A percentile compares a stretch with the other conserved stretches of the same genome.
Conservation (phyloP, 37 sponge, comb jelly and placozoan genomes). For the Lycopodina hypogea region DNA sequence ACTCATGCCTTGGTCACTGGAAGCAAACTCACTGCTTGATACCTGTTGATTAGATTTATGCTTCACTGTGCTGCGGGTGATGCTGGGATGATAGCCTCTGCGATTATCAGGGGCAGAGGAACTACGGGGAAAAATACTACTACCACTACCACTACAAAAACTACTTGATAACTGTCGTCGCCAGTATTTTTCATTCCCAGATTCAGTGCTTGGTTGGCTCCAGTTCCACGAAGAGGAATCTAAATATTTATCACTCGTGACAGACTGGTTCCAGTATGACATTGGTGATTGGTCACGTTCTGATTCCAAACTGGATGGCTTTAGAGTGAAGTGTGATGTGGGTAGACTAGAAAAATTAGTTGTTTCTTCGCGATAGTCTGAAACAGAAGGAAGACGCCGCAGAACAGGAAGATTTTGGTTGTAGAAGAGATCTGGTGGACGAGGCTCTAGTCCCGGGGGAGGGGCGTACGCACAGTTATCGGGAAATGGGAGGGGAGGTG, state of each 20-base stretch:
- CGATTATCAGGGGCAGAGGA: slow-evolving; percentile 22
- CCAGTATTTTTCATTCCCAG: not conserved
- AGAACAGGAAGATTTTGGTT: not conserved
- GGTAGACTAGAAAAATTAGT: slow-evolving; percentile 54
- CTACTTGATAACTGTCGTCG: not conserved
- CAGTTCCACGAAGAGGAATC: slow-evolving; percentile 18
- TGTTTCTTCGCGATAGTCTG: slow-evolving; percentile 21
- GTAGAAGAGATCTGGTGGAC: not conserved
- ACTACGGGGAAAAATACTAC: not conserved
- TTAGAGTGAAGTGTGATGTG: slow-evolving; percentile 60
- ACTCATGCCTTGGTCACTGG: not conserved
- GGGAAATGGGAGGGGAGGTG: slow-evolving; percentile 4
- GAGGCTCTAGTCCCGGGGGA: not conserved
- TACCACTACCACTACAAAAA: not conserved
- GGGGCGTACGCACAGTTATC: not conserved
- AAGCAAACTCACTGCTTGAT: not conserved
- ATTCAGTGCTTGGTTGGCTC: not conserved
- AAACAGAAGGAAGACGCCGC: slow-evolving; percentile 17
- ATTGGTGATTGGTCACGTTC: slow-evolving; percentile 8
- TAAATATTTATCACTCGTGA: not conserved
- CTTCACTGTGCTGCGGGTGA: not conserved
- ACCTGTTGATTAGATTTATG: not conserved
- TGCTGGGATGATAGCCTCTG: not conserved
- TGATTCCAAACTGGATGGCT: slow-evolving; percentile 20
- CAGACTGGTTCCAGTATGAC: slow-evolving; percentile 1